Evolutionary conservation across 1,140 invertebrate species (phyloP), one percentile per base, ranked within the genome.

Genomic region (Drosophila dunni): DNA sequence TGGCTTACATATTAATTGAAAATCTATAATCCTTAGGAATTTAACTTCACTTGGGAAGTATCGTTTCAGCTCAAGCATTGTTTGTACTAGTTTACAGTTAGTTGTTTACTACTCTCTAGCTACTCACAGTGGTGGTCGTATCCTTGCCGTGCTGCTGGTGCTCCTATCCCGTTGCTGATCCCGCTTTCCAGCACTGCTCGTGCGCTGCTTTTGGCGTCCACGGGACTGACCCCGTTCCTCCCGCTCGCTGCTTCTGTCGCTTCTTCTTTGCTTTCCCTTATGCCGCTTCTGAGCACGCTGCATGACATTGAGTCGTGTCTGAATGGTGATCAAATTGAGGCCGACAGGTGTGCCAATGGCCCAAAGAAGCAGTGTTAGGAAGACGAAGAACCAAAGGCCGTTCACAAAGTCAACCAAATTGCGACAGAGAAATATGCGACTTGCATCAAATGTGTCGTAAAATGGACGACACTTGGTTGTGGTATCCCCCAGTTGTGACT

Each of bases 381-480:
- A 92, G 20, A 92, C 81, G 13, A 83, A 92, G 73, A 95, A 94
- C 93, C 95, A 95, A 65, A 95, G 94, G 24, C 94, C 94, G 78
- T 95, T 94, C 91, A 96, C 75, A 44, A 96, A 95, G 54, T 96
- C 95, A 48, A 97, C 93, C 80, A 96, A 95, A 86, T 96, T 94
- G 65, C 94, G 94, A 86, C 96, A 97, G 10, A 96, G 60, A 63
- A 95, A 93, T 9, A 94, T 93, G 71, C 95, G 94, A 11, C 94
- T 91, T 11, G 95, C 95, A 73, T 95, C 93, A 62, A 95, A 95
- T 36, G 96, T 94, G 36, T 95, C 93, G 94, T 95, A 97, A 11
- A 97, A 92, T 7, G 96, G 96, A 11, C 94, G 93, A 92, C 96
- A 97, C 24, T 94, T 94, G 1, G 95, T 95, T 2, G 95, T 94